Percentiles rank a stretch among this genome's conserved stretches.
Conservation (phyloP, 2,888 invertebrate species). For the Spialia ferax region DNA sequence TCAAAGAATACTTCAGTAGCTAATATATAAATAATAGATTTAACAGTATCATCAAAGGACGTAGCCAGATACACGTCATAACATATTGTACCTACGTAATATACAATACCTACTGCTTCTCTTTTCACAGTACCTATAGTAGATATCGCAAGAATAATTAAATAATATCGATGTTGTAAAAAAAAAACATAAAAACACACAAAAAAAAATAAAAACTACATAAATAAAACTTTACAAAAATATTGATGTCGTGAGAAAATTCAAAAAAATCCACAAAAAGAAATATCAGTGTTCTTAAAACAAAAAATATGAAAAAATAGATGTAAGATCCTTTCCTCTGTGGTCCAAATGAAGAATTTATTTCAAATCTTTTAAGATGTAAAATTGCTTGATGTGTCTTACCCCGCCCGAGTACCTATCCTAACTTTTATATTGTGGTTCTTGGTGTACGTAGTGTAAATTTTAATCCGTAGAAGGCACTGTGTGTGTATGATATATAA, state of each 20-base stretch:
- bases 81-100: too few species aligned
- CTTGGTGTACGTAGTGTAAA: background rate
- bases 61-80: too few species aligned
- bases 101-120: too few species aligned
- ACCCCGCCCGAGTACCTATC: constrained; percentile 30
- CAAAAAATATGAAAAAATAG: constrained; percentile 39
- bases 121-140: too few species aligned
- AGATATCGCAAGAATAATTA: too few species aligned
- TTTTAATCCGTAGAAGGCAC: background rate
- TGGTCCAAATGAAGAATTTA: constrained; percentile 64
- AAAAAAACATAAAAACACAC: constrained; percentile 19
- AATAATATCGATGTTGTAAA: constrained; percentile 1
- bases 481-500: background rate
- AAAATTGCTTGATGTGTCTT: constrained; percentile 10
- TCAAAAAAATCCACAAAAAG: constrained; percentile 30
- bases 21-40: too few species aligned
- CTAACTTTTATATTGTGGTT: constrained; percentile 11
- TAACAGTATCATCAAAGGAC: too few species aligned
- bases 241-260: constrained; percentile 25
- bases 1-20: too few species aligned
- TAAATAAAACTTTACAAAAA: constrained; percentile 22
- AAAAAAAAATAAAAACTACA: constrained; percentile 37
- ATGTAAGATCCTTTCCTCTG: constrained; percentile 54
- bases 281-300: constrained; percentile 39
- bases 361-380: constrained; percentile 42